Base-by-base conservation (phyloP, 2,113 vertebrate genomes). In the Sardina pilchardus region DNA sequence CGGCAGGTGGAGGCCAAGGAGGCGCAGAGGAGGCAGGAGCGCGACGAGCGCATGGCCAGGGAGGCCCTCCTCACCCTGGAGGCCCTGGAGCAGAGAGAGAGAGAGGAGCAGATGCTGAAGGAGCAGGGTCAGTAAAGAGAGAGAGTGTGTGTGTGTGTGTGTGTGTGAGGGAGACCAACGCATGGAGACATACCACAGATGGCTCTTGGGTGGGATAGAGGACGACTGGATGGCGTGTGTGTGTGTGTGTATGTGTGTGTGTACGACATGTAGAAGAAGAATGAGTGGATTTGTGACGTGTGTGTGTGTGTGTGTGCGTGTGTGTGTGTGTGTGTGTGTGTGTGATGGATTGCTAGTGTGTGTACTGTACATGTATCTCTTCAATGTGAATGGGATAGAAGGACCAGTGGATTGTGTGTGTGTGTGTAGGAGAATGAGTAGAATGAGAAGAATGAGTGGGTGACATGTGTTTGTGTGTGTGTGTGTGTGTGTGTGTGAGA, bases 1-100 rank as follows among this genome's bases (percentile, higher is more conserved):
- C 89, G 67, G 8, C 92, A 92, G 2, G 94, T 95, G 24, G 94
- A 95, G 67, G 87, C 93, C n/a, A 96, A 96, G 12, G 97, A 97
- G 82, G 96, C 96, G 21, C 93, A 87, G 93, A 92, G 94, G 56
- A 89, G 88, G 82, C 89, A 94, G 88, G 92, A 93, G 47, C 89
- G 88, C 82, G 93, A 94, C 16, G 94, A 90, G 93, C 96, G 87
- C 92, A 95, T 96, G 78, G 94, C 93, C 83, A 87, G 85, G 81
- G 94, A 95, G 90, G 95, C 95, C 6, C 90, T 95, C 88, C 84
- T 93, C 83, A 94, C 93, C 2, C 89, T 95, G 83, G 92, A 95
- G 91, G 94, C 94, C 67, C 90, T 96, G 89, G 95, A n/a, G n/a
- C n/a, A n/a, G n/a, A n/a, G n/a, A n/a, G n/a, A 96, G 85, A 91